These are phyloP conservation scores for Xenotilapia caudafasciata DNA, from an alignment of 2,113 vertebrate genomes.

Conservation along the genomic window DNA sequence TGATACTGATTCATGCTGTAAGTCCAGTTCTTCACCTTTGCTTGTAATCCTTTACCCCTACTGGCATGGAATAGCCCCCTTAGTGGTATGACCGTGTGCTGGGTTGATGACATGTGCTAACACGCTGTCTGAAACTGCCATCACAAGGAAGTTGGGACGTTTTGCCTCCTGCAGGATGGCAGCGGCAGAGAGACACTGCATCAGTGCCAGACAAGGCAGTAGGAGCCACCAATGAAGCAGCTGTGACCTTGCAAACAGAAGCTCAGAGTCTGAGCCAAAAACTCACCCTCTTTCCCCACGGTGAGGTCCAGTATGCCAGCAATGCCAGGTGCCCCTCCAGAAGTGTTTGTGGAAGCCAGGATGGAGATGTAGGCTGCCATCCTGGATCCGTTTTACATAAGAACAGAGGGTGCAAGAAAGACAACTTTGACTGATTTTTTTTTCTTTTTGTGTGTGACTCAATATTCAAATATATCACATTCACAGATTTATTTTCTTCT, in stretches of 20 bases:
- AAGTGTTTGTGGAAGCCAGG: conserved; percentile 46
- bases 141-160: conserved; percentile 36
- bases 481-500: background rate
- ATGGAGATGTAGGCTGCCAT: conserved; percentile 25
- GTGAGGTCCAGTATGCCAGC: conserved; percentile 57
- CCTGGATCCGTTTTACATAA: conserved; percentile 44
- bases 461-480: background rate
- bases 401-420: conserved; percentile 18
- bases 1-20: background rate
- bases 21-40: conserved; percentile 28
- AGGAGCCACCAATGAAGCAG: conserved; percentile 60
- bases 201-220: conserved; percentile 59
- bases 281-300: conserved; percentile 47
- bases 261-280: conserved; percentile 51
- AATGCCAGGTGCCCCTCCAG: conserved; percentile 65
- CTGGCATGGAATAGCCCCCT: conserved; percentile 17
- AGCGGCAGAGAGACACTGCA: conserved; percentile 11
- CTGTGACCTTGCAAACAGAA: conserved; percentile 72
- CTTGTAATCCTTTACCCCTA: conserved; percentile 31
- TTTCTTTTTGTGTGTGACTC: background rate
- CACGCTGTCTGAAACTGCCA: conserved; percentile 54
- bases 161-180: conserved; percentile 38
- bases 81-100: conserved; percentile 10
- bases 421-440: conserved; percentile 38
- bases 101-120: conserved; percentile 42